Conservation (phyloP, 2,113 vertebrate species). For the Pomatostomus ruficeps region DNA sequence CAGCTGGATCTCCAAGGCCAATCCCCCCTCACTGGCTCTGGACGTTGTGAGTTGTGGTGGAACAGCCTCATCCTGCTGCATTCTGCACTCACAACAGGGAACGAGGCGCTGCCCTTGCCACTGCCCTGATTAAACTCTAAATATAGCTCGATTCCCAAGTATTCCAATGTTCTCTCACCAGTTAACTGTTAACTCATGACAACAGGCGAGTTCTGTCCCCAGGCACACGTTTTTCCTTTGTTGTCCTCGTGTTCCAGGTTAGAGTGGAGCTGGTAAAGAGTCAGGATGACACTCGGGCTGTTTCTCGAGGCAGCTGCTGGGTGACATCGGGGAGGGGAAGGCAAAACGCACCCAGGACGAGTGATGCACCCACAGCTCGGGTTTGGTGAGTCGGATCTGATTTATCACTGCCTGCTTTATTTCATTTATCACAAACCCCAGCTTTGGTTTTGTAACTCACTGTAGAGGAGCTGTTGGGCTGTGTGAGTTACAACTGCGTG, state of each 20-base stretch:
- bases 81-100: background rate
- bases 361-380: background rate
- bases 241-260: background rate
- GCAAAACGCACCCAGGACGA: background rate
- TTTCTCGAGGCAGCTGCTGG: background rate
- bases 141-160: background rate
- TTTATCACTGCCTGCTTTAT: background rate
- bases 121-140: background rate
- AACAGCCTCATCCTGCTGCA: background rate
- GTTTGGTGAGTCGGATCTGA: background rate
- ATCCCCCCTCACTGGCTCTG: background rate
- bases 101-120: background rate
- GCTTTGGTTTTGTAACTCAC: background rate
- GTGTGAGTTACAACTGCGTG: background rate
- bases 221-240: background rate
- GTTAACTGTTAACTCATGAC: slow-evolving; percentile 27
- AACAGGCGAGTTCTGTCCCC: background rate
- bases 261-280: background rate
- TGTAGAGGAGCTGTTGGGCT: no score
- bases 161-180: background rate
- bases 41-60: background rate
- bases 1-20: background rate
- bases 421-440: no score
- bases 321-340: background rate
- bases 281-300: background rate